Conservation (phyloP, 2,797 vertebrate genomes). For the Distichodus sexfasciatus region DNA sequence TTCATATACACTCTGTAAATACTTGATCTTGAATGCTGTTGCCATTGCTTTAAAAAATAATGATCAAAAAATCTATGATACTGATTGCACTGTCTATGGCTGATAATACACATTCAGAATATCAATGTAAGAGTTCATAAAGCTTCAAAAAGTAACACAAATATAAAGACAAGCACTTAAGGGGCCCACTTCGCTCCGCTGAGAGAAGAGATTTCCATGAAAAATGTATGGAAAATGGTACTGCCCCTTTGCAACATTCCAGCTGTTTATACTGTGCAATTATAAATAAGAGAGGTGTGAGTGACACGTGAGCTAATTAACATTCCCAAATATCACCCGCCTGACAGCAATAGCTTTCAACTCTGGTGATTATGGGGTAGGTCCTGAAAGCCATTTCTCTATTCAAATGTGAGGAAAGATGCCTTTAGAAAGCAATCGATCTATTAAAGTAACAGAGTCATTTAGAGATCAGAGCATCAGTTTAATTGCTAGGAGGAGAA, state of each 20-base stretch:
- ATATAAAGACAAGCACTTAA: neutral
- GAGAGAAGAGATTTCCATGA: too few species aligned
- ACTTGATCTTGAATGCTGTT: too few species aligned
- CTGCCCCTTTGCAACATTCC: conserved; percentile 1
- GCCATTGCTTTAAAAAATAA: too few species aligned
- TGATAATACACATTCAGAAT: too few species aligned
- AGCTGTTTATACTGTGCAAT: neutral
- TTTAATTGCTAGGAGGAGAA: conserved; percentile 61
- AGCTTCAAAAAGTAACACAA: too few species aligned
- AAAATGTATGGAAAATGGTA: conserved; percentile 9
- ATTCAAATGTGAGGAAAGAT: conserved; percentile 35
- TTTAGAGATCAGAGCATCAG: conserved; percentile 59
- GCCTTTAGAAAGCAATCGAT: conserved; percentile 61
- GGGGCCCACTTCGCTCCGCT: neutral
- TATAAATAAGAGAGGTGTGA: conserved; percentile 9
- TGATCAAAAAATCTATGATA: too few species aligned
- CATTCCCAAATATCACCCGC: conserved; percentile 52
- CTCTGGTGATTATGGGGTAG: conserved; percentile 56
- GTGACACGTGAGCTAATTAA: conserved; percentile 57
- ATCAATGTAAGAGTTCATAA: too few species aligned
- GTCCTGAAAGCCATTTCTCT: conserved; percentile 44
- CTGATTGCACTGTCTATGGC: too few species aligned
- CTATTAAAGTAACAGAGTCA: conserved; percentile 57
- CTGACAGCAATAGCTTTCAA: conserved; percentile 52
- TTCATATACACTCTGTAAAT: too few species aligned